Evolutionary conservation across 2,888 invertebrate species (phyloP).

Genomic region (Pseudococcus longispinus): DNA sequence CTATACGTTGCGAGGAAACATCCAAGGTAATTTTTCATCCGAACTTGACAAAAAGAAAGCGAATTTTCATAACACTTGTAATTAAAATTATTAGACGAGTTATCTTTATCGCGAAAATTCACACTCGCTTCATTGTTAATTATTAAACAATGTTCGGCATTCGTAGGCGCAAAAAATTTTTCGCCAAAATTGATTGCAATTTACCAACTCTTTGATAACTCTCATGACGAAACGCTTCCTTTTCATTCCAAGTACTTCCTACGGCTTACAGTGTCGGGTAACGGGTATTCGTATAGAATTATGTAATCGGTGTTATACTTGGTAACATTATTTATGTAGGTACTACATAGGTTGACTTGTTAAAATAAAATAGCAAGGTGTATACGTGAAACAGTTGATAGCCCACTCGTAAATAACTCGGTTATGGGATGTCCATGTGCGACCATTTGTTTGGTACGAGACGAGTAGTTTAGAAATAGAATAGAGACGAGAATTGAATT

Average conservation of each 20-base stretch:
- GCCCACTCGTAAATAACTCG: background rate
- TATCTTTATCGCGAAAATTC: background rate
- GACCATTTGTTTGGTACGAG: background rate
- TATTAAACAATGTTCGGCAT: background rate
- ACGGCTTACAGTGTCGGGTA: background rate
- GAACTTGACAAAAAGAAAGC: slow-evolving; percentile 24
- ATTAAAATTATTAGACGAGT: slow-evolving; percentile 16
- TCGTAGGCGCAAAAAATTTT: slow-evolving; percentile 17
- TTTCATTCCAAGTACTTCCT: background rate
- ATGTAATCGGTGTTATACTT: background rate
- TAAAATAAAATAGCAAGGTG: background rate
- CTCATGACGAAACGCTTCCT: background rate
- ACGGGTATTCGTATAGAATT: background rate
- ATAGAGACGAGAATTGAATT: background rate
- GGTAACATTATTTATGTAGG: background rate
- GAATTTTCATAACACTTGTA: slow-evolving; percentile 4
- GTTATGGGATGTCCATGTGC: background rate
- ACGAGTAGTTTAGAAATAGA: background rate
- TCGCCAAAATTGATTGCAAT: slow-evolving; percentile 28
- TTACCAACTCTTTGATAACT: background rate
- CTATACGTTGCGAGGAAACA: background rate
- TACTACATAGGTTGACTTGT: background rate
- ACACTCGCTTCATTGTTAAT: slow-evolving; percentile 40
- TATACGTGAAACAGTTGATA: background rate
- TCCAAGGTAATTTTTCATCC: slow-evolving; percentile 7